Evolutionary conservation across 2,113 vertebrate species (phyloP), one percentile per base, ranked within the genome.

Genomic region (Oophaga pumilio): DNA sequence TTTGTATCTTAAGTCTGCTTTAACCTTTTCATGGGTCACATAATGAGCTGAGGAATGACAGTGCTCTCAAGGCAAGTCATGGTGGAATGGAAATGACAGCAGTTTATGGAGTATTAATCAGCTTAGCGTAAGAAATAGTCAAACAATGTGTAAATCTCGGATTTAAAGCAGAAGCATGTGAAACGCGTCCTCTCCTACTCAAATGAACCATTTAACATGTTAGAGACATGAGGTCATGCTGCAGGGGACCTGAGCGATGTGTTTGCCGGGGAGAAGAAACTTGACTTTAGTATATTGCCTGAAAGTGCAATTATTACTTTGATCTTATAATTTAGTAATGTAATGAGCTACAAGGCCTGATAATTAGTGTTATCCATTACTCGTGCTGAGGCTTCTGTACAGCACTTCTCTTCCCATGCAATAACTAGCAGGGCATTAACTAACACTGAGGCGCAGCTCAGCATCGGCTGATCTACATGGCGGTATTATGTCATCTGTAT

Each of bases 31-130:
- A 69, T 50, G 81, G 81, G 62, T 68, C 81, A 83, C 81, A 8
- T 68, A 52, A 68, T 83, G 62, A 83, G 60, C 62, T 52, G 80
- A 20, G 80, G 60, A 66, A 83, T 69, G 81, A 69, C 49, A 50
- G 43, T 13, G 62, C 81, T 83, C 62, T 83, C 62, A 52, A 62
- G 53, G 56, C 77, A 59, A 22, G 81, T 83, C 81, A 83, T 83
- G 81, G 49, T 68, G 81, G 62, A 83, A 83, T 83, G 81, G 81
- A 69, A 68, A 83, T 83, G 81, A 83, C 81, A 83, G 81, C 62
- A 69, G 81, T 69, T 83, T 69, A 69, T 83, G 81, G 81, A 68
- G 81, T 83, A 83, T 83, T 83, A 83, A 68, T 83, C 81, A 68
- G 81, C 62, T 83, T 83, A 83, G 81, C 22, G 53, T 83, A 83